A percentile compares a stretch with the other conserved stretches of the same genome.
These are phyloP conservation scores for Haemorhous mexicanus DNA, from an alignment of 2,113 vertebrate species.

Conservation along the genomic window DNA sequence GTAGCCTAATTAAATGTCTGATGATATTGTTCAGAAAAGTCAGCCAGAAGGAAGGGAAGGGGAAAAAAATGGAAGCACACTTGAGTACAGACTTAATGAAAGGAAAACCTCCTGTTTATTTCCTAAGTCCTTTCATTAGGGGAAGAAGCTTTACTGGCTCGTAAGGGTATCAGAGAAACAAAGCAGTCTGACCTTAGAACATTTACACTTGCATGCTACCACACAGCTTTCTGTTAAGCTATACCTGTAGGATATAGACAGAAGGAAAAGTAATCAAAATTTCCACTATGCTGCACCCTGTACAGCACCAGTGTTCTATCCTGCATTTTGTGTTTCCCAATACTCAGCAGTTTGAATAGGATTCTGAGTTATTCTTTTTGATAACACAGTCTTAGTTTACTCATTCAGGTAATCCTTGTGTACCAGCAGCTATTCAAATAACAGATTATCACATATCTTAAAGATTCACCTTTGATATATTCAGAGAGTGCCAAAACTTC, in stretches of 20 bases:
- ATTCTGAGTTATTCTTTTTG: background rate
- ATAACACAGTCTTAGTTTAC: background rate
- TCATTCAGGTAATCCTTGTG: background rate
- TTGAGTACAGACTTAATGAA: background rate
- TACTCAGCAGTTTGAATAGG: background rate
- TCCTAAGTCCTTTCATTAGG: background rate
- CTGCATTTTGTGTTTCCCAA: background rate
- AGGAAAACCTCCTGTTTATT: no score
- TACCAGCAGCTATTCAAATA: background rate
- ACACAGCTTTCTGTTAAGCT: background rate
- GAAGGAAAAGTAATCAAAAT: background rate
- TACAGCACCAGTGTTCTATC: background rate
- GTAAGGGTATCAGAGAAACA: background rate
- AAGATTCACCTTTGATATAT: background rate
- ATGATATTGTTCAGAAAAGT: background rate
- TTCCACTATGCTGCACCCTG: background rate
- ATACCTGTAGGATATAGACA: background rate
- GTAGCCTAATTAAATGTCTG: background rate
- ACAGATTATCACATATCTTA: background rate
- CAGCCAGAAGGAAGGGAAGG: background rate
- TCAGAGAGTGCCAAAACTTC: background rate
- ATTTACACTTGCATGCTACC: background rate
- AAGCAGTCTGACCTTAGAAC: background rate
- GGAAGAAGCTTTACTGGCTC: background rate
- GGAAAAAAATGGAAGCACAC: background rate